Conservation (phyloP, 2,888 invertebrate species). For the Sacculina carcini region DNA sequence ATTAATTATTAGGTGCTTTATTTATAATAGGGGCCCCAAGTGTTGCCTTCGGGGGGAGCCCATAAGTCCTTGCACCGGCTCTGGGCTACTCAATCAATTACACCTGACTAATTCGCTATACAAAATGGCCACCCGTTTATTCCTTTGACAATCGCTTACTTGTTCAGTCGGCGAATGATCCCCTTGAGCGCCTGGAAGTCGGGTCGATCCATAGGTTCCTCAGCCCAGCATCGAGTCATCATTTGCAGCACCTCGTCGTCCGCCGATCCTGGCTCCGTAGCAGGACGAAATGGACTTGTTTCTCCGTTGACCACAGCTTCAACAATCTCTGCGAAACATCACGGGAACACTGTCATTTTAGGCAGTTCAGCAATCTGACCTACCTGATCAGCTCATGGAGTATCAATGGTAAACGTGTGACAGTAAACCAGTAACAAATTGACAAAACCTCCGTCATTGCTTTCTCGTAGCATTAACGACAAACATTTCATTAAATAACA, state of each 20-base stretch:
- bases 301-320: constrained; percentile 36
- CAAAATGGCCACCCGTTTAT: background rate
- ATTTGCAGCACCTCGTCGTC: constrained; percentile 43
- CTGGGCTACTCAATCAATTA: too few species aligned
- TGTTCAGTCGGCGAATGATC: constrained; percentile 71
- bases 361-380: background rate
- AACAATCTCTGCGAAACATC: constrained; percentile 44
- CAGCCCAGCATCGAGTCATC: constrained; percentile 79
- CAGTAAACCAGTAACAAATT: background rate
- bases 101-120: too few species aligned
- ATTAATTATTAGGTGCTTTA: too few species aligned
- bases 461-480: too few species aligned
- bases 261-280: constrained; percentile 34
- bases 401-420: background rate
- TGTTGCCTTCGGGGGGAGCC: too few species aligned
- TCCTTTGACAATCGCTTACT: constrained; percentile 31
- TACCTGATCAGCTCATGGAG: background rate
- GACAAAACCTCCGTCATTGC: too few species aligned
- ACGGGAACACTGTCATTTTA: background rate
- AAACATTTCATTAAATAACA: too few species aligned
- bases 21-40: too few species aligned
- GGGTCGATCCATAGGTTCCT: constrained; percentile 67
- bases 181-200: constrained; percentile 71
- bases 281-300: constrained; percentile 44
- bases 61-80: too few species aligned